Conservation (phyloP, 37 sponge, comb jelly and placozoan genomes). For the Petrosia ficiformis region DNA sequence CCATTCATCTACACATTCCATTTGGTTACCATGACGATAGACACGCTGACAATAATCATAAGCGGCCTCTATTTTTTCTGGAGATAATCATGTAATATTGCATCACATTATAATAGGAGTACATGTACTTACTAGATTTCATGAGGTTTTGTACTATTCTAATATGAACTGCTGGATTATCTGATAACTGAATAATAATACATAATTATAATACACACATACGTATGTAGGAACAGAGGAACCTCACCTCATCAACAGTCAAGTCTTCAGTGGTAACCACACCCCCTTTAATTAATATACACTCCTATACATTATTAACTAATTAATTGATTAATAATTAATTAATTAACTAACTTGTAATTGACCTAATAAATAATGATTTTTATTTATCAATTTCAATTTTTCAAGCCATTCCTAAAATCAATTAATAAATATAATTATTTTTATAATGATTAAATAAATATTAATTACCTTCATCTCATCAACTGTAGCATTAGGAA, state of each 20-base stretch:
- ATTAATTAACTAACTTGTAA: not conserved
- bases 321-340: too few relatives aligned
- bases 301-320: not conserved
- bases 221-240: not conserved
- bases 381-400: not conserved
- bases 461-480: not conserved
- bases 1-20: too few relatives aligned
- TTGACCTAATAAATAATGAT: not conserved
- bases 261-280: not conserved
- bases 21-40: too few relatives aligned
- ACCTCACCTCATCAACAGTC: not conserved
- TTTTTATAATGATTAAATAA: not conserved
- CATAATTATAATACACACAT: too few relatives aligned
- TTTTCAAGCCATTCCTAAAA: not conserved
- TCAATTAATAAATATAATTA: not conserved
- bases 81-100: not conserved
- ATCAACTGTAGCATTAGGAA: not conserved
- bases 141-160: not conserved
- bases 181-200: not conserved
- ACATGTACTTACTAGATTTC: not conserved
- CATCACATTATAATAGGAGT: not conserved
- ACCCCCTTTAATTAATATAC: not conserved
- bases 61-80: constrained; percentile 36
- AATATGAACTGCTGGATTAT: constrained; percentile 7
- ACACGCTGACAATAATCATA: constrained; percentile 29